phyloP scores from a whole-genome alignment of 2,113 vertebrate species.

The Castor canadensis region DNA sequence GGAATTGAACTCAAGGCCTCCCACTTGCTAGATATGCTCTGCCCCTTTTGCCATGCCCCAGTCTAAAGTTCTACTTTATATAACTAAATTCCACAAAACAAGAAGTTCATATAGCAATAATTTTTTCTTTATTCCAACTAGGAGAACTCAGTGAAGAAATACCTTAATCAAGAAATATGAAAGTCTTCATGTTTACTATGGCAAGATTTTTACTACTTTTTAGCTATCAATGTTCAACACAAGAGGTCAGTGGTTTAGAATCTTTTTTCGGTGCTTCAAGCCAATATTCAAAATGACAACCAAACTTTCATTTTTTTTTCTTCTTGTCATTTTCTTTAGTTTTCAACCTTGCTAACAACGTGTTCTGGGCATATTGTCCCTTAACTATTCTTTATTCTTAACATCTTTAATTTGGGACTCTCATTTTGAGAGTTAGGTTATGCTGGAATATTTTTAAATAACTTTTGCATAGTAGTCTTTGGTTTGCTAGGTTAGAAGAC shows the following conservation, averaged over 20 bases:
- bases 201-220: background rate
- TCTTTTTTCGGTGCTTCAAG: background rate
- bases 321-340: background rate
- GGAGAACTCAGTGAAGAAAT: background rate
- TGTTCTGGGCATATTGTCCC: background rate
- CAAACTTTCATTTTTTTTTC: background rate
- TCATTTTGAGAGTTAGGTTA: background rate
- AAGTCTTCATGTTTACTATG: background rate
- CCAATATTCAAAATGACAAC: background rate
- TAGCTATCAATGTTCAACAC: background rate
- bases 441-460: background rate
- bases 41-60: no score
- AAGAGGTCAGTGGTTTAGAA: background rate
- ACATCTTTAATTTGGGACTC: background rate
- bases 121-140: background rate
- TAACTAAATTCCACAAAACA: background rate
- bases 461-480: background rate
- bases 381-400: constrained; percentile 8
- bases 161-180: background rate
- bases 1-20: background rate
- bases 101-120: background rate
- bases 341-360: background rate
- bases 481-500: background rate
- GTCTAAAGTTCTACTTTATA: background rate
- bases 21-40: background rate